A percentile compares a stretch with the other conserved stretches of the same genome.
Conservation (phyloP, 2,888 invertebrate genomes). For the Uloborus plumipes region DNA sequence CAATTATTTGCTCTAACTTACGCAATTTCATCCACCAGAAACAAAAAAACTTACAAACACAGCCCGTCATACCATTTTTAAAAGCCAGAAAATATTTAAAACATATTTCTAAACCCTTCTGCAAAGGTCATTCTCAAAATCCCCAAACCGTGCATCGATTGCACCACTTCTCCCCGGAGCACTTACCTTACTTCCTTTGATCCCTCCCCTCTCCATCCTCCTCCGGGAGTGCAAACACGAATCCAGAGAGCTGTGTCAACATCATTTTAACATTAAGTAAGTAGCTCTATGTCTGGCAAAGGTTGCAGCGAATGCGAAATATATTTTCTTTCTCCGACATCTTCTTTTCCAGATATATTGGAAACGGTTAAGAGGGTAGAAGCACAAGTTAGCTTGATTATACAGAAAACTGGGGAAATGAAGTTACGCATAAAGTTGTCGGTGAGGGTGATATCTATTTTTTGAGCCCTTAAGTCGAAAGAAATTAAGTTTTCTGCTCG, state of each 20-base stretch:
- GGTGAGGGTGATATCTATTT: conserved; percentile 11
- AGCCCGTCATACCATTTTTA: background rate
- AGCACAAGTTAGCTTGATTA: conserved; percentile 59
- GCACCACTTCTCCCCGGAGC: background rate
- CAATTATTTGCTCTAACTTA: background rate
- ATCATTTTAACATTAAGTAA: conserved; percentile 63
- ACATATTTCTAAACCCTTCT: too few relatives aligned
- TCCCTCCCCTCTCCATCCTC: background rate
- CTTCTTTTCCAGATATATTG: conserved; percentile 37
- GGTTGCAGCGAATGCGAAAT: conserved; percentile 53
- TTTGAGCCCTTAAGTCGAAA: conserved; percentile 54
- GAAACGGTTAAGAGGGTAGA: conserved; percentile 21
- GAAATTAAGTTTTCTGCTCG: conserved; percentile 54
- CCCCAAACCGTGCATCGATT: too few relatives aligned
- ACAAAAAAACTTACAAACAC: background rate
- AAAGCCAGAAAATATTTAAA: too few relatives aligned
- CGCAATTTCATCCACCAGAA: background rate
- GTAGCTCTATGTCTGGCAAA: conserved; percentile 57
- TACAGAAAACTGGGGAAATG: conserved; percentile 60
- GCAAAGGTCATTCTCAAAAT: too few relatives aligned
- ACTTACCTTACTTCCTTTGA: conserved; percentile 6
- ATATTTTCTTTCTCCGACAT: conserved; percentile 51
- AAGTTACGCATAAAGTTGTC: conserved; percentile 56
- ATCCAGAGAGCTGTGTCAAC: conserved; percentile 61
- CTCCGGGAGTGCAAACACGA: conserved; percentile 44